Evolutionary conservation across 2,113 vertebrate genomes (phyloP).

Genomic region (Ictidomys tridecemlineatus): DNA sequence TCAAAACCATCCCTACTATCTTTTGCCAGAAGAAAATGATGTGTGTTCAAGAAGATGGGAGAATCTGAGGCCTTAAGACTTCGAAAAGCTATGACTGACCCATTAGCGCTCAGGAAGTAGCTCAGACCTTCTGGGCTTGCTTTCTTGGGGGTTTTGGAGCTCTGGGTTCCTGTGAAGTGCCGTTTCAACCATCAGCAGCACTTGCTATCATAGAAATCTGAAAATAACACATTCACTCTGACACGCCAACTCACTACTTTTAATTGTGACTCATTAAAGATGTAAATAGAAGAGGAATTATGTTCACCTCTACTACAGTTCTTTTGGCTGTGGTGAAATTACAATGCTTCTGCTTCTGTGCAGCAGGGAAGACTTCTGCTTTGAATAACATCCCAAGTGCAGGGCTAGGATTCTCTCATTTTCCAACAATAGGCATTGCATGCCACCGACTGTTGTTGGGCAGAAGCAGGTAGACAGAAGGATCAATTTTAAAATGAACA

Average conservation of each 20-base stretch:
- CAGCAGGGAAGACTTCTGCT: slow-evolving; percentile 76
- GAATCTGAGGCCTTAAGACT: slow-evolving; percentile 15
- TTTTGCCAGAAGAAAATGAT: background rate
- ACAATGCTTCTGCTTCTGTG: slow-evolving; percentile 68
- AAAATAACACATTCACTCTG: slow-evolving; percentile 81
- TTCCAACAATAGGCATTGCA: slow-evolving; percentile 63
- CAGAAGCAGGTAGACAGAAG: slow-evolving; percentile 38
- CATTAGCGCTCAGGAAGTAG: slow-evolving; percentile 66
- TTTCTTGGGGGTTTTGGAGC: slow-evolving; percentile 53
- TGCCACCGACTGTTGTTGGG: slow-evolving; percentile 28
- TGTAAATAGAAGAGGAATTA: slow-evolving; percentile 84
- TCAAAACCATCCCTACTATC: background rate
- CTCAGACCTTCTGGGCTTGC: slow-evolving; percentile 61
- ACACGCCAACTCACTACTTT: slow-evolving; percentile 82
- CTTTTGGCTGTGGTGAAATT: slow-evolving; percentile 70
- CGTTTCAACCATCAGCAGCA: slow-evolving; percentile 44
- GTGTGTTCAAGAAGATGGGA: slow-evolving; percentile 26
- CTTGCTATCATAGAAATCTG: slow-evolving; percentile 74
- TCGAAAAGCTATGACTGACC: background rate
- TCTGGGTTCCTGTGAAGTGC: background rate
- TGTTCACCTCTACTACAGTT: slow-evolving; percentile 83
- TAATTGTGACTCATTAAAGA: slow-evolving; percentile 86
- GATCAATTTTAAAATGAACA: slow-evolving; percentile 66
- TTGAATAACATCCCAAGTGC: slow-evolving; percentile 76
- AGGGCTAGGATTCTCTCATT: slow-evolving; percentile 79